phyloP scores from a whole-genome alignment of 1,140 invertebrate species.

The Apis florea region DNA sequence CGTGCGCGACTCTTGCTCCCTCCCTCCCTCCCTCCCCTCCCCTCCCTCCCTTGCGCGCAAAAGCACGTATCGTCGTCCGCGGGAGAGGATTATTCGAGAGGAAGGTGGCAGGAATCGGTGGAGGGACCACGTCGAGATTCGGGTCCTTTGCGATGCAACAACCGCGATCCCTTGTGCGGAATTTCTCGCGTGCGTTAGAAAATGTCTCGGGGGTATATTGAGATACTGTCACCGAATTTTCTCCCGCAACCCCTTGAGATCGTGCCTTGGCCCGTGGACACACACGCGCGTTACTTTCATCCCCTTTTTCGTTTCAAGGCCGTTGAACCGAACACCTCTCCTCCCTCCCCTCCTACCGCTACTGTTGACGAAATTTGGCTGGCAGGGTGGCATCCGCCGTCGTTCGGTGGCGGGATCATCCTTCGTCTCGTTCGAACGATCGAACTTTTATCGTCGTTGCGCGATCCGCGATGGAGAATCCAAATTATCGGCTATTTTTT shows the following conservation, averaged over 20 bases:
- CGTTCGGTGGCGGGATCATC: not conserved
- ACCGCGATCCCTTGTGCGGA: constrained; percentile 20
- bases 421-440: not conserved
- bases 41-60: not conserved
- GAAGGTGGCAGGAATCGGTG: constrained; percentile 62
- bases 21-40: not conserved
- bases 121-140: constrained; percentile 62
- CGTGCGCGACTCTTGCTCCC: constrained; percentile 12
- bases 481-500: not conserved
- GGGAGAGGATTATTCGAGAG: constrained; percentile 69
- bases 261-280: constrained; percentile 36
- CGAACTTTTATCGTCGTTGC: too few relatives aligned
- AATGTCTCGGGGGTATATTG: constrained; percentile 74
- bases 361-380: not conserved
- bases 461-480: not conserved
- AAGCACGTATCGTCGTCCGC: constrained; percentile 46
- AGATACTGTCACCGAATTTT: constrained; percentile 73
- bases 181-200: constrained; percentile 53
- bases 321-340: constrained; percentile 37
- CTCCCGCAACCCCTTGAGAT: constrained; percentile 49
- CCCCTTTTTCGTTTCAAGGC: constrained; percentile 42
- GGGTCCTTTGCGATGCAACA: constrained; percentile 66
- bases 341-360: not conserved
- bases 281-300: constrained; percentile 44
- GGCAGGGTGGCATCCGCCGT: not conserved